Conservation (phyloP, 2,113 vertebrate genomes). For the Jacana jacana region DNA sequence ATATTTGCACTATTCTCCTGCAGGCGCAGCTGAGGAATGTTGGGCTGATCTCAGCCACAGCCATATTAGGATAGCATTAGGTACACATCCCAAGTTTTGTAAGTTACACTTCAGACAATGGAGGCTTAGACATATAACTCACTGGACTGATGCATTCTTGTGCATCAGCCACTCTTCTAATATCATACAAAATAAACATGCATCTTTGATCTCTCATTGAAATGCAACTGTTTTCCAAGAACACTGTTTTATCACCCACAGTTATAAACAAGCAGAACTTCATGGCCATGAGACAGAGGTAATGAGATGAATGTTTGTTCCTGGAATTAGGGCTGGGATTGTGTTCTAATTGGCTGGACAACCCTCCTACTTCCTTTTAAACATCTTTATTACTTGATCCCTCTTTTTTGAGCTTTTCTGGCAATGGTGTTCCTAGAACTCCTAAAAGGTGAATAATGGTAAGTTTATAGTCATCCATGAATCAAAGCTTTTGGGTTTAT, state of each 20-base stretch:
- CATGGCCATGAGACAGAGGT: not conserved
- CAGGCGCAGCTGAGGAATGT: not conserved
- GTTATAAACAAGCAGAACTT: not conserved
- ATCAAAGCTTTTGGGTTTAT: not conserved
- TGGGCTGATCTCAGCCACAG: not conserved
- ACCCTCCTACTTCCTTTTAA: not conserved
- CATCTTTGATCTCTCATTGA: not conserved
- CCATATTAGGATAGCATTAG: not conserved
- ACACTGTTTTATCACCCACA: not conserved
- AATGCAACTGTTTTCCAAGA: not conserved
- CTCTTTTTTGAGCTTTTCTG: not conserved
- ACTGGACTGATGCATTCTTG: not conserved
- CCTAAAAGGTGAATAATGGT: not conserved
- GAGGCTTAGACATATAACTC: not conserved
- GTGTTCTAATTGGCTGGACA: not conserved
- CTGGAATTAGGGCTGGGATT: not conserved
- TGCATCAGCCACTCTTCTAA: accelerated
- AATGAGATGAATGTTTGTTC: not conserved
- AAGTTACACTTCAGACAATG: not conserved
- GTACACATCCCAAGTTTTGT: not conserved
- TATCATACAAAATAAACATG: not conserved
- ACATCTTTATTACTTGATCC: not conserved
- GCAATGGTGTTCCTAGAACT: not conserved
- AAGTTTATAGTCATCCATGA: not conserved
- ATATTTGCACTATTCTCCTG: not conserved